A percentile compares a stretch with the other conserved stretches of the same genome.
Conservation (phyloP, 2,888 invertebrate species). For the Lasioglossum zephyrum region DNA sequence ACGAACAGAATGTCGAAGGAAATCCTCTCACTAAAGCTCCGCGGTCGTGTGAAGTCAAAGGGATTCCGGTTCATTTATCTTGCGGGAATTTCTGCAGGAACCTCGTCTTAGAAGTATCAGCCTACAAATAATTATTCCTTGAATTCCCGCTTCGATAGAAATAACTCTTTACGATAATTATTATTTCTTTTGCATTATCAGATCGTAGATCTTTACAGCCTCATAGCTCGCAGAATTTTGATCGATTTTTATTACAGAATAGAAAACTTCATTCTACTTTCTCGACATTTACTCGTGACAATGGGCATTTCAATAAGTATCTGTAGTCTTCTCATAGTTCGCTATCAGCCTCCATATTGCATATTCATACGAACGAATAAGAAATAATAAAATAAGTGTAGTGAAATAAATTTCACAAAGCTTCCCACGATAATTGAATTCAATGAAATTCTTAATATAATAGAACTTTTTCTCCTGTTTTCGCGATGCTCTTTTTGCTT, state of each 20-base stretch:
- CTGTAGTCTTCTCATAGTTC: not conserved
- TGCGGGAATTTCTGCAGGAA: constrained; percentile 27
- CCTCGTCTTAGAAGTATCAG: constrained; percentile 59
- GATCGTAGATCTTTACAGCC: not conserved
- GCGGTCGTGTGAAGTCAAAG: constrained; percentile 61
- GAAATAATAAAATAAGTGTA: not conserved
- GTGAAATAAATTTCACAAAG: not conserved
- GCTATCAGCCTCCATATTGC: not conserved
- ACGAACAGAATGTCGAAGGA: constrained; percentile 52
- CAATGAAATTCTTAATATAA: not conserved
- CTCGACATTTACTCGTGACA: not conserved
- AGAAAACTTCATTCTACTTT: not conserved
- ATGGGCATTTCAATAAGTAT: not conserved
- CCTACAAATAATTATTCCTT: constrained; percentile 44
- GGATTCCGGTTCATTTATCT: constrained; percentile 69
- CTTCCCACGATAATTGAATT: not conserved
- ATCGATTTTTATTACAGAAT: not conserved
- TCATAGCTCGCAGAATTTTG: not conserved
- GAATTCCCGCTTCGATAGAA: constrained; percentile 7
- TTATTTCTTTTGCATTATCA: not conserved
- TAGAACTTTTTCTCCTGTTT: not conserved
- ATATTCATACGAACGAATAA: not conserved
- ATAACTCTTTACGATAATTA: not conserved
- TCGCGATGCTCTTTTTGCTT: not conserved
- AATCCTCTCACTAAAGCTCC: constrained; percentile 44